A percentile compares a stretch with the other conserved stretches of the same genome.
Evolutionary conservation across 2,797 vertebrate species (phyloP).

Genomic region (Clamator glandarius): DNA sequence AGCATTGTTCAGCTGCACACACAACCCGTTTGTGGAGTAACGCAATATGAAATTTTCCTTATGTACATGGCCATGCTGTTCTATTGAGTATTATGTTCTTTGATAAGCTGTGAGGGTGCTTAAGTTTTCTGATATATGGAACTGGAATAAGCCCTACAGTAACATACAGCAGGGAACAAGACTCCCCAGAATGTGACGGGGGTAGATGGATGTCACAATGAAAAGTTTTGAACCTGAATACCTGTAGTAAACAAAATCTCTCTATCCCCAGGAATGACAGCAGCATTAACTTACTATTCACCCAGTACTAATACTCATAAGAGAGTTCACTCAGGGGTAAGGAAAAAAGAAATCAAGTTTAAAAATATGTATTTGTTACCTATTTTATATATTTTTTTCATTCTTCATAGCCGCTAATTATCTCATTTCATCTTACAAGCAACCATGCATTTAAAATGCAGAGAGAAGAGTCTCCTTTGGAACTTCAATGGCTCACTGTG

Average conservation of each 20-base stretch:
- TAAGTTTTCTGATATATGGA: neutral
- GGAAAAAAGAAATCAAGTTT: neutral
- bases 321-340: neutral
- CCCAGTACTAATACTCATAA: neutral
- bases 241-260: neutral
- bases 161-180: neutral
- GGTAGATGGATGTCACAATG: neutral
- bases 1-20: constrained; percentile 23
- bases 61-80: neutral
- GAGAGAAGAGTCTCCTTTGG: neutral
- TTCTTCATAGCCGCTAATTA: neutral
- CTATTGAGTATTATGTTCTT: neutral
- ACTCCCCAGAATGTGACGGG: neutral
- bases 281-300: neutral
- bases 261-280: neutral
- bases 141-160: neutral
- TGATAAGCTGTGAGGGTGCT: constrained; percentile 3
- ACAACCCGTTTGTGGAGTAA: neutral
- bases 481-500: neutral
- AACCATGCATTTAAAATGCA: neutral
- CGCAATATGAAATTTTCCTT: constrained; percentile 4
- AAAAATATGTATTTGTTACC: neutral
- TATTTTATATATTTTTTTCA: neutral
- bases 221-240: neutral
- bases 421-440: neutral